Percentiles rank a stretch among this genome's conserved stretches.
Evolutionary conservation across 2,888 invertebrate genomes (phyloP).

Genomic region (Drosophila emarginata): DNA sequence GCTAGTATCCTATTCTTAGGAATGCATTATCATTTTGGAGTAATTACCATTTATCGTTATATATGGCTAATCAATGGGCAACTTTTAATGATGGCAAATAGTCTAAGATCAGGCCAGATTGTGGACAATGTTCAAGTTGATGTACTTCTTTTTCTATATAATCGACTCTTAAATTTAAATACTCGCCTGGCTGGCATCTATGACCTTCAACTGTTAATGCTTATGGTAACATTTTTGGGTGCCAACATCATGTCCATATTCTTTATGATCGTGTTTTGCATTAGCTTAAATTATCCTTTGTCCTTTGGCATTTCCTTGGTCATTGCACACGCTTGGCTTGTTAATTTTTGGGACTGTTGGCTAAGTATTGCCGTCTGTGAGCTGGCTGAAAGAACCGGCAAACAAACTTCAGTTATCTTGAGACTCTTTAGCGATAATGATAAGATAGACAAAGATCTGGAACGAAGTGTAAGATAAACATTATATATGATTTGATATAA

Average conservation of each 20-base stretch:
- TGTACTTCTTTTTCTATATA: conserved; percentile 22
- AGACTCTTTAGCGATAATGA: conserved; percentile 35
- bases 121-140: background rate
- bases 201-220: conserved; percentile 29
- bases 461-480: conserved; percentile 24
- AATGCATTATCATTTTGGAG: conserved; percentile 38
- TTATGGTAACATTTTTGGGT: conserved; percentile 25
- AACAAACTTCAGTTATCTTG: conserved; percentile 29
- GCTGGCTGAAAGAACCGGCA: conserved; percentile 22
- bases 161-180: conserved; percentile 32
- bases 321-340: background rate
- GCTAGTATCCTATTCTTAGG: background rate
- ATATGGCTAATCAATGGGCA: conserved; percentile 49
- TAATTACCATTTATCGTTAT: conserved; percentile 41
- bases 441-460: background rate
- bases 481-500: background rate
- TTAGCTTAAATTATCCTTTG: background rate
- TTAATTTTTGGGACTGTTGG: conserved; percentile 54
- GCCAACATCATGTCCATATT: conserved; percentile 48
- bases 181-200: conserved; percentile 30
- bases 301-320: background rate
- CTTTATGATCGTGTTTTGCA: background rate
- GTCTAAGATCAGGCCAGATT: background rate
- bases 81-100: conserved; percentile 20
- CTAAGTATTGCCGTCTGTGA: conserved; percentile 45